These are phyloP conservation scores for Radopholus similis DNA, from an alignment of 1,140 invertebrate genomes.

Conservation along the genomic window DNA sequence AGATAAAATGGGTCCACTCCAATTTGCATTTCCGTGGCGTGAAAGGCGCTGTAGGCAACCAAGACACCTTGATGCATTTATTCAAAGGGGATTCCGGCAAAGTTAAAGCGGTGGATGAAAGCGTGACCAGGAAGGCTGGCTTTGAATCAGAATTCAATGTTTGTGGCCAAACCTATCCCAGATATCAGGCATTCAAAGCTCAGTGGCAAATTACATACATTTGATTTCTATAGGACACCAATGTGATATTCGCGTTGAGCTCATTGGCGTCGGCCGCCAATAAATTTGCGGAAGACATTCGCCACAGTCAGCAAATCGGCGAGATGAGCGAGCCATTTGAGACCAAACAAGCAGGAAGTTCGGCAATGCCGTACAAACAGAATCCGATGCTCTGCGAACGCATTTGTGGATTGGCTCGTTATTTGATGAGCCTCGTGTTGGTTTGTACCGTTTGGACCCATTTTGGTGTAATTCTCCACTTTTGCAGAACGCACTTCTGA, in stretches of 20 bases:
- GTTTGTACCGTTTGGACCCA: too few species aligned
- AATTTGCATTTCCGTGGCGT: constrained; percentile 82
- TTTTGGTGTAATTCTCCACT: constrained; percentile 11
- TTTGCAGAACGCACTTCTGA: constrained; percentile 46
- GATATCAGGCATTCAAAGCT: constrained; percentile 84
- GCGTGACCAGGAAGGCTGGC: constrained; percentile 80
- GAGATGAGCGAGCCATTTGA: constrained; percentile 98
- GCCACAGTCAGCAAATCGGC: constrained; percentile 62
- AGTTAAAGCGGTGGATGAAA: constrained; percentile 75
- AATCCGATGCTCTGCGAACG: constrained; percentile 97
- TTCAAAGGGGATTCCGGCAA: constrained; percentile 70
- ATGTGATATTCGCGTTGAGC: constrained; percentile 70
- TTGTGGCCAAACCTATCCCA: constrained; percentile 85
- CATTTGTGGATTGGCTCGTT: constrained; percentile 78
- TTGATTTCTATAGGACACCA: constrained; percentile 79
- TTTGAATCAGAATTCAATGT: constrained; percentile 69
- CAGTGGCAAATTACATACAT: too few species aligned
- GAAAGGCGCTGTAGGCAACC: constrained; percentile 87
- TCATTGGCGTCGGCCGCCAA: constrained; percentile 43
- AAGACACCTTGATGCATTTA: constrained; percentile 86
- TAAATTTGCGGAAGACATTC: constrained; percentile 54
- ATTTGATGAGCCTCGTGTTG: constrained; percentile 46
- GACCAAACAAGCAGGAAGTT: constrained; percentile 74
- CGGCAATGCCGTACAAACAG: constrained; percentile 82
- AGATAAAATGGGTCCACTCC: too few species aligned